These are phyloP conservation scores for Dromas ardeola DNA, from an alignment of 2,113 vertebrate genomes.

Conservation along the genomic window DNA sequence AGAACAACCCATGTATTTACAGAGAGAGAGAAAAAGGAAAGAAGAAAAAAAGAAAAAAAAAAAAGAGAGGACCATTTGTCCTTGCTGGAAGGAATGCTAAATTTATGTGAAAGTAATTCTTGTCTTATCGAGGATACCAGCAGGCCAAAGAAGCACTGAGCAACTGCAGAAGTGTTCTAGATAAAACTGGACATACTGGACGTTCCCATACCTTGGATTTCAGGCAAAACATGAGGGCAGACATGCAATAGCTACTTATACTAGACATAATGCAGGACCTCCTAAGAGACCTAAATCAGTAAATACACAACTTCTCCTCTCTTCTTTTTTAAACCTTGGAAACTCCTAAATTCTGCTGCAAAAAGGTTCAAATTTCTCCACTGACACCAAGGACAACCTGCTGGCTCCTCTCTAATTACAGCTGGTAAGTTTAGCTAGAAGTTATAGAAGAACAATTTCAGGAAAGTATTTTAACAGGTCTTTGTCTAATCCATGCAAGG, in stretches of 20 bases:
- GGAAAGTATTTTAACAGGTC: not conserved
- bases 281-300: not conserved
- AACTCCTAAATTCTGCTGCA: not conserved
- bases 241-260: accelerated
- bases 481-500: not conserved
- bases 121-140: not conserved
- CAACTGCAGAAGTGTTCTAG: not conserved
- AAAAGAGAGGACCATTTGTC: not conserved
- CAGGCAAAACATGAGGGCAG: not conserved
- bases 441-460: not conserved
- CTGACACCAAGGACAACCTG: not conserved
- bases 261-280: accelerated
- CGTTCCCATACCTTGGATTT: not conserved
- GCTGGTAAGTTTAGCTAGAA: not conserved
- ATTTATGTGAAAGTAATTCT: not conserved
- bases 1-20: not conserved
- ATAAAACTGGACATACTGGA: not conserved
- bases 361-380: not conserved
- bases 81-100: not conserved
- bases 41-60: not conserved
- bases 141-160: not conserved
- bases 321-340: not conserved
- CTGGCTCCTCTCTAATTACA: not conserved
- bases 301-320: not conserved
- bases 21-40: not conserved